A percentile compares a stretch with the other conserved stretches of the same genome.
phyloP scores from a whole-genome alignment of 2,113 vertebrate genomes.

The Tetrao urogallus region DNA sequence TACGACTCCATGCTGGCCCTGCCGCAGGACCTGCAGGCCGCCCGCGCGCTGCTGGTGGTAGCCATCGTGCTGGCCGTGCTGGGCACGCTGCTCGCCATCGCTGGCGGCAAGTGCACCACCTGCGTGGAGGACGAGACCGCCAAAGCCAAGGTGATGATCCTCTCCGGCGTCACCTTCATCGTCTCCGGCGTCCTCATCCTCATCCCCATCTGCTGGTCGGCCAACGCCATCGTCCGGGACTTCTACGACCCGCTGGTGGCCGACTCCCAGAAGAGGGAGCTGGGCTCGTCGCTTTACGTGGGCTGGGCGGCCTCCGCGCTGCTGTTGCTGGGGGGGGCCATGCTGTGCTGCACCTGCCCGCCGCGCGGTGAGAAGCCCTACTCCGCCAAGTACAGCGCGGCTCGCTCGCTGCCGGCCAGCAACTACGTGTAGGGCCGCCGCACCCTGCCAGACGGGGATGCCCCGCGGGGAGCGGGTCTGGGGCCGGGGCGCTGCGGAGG shows the following conservation, averaged over 20 bases:
- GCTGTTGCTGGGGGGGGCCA: conserved; percentile 84
- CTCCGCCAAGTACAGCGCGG: conserved; percentile 83
- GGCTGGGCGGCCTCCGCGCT: conserved; percentile 87
- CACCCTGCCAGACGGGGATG: not conserved
- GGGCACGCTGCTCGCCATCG: conserved; percentile 84
- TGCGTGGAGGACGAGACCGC: conserved; percentile 83
- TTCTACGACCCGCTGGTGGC: conserved; percentile 87
- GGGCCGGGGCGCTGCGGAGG: not conserved
- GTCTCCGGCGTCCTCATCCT: conserved; percentile 81
- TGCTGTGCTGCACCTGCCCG: conserved; percentile 87
- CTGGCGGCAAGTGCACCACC: conserved; percentile 92
- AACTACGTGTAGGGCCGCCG: conserved; percentile 84
- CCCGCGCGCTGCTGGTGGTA: conserved; percentile 84
- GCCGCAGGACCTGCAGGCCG: conserved; percentile 85
- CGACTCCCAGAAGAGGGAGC: conserved; percentile 84
- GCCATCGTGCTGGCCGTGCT: conserved; percentile 77
- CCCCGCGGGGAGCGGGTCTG: not conserved
- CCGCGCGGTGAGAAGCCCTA: conserved; percentile 80
- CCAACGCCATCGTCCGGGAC: conserved; percentile 81
- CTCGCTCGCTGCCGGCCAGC: conserved; percentile 77
- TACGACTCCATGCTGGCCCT: conserved; percentile 88
- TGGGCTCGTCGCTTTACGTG: conserved; percentile 88
- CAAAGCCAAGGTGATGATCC: conserved; percentile 83
- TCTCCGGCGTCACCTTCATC: conserved; percentile 81
- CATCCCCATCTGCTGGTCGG: conserved; percentile 87